Evolutionary conservation across 1,140 invertebrate species (phyloP).

Genomic region (Magallana ariakensis): DNA sequence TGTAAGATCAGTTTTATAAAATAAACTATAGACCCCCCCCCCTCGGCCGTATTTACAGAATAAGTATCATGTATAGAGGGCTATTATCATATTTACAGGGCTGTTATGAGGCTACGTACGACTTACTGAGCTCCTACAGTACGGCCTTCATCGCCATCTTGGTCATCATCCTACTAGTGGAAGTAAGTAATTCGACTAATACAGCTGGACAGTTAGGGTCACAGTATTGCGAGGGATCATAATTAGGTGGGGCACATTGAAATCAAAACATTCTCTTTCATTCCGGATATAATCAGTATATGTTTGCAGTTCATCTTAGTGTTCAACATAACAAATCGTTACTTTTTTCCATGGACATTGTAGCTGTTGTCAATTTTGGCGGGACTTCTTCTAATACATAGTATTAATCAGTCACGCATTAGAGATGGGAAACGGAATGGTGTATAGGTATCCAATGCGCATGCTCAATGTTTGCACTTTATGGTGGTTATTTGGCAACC

Average conservation of each 20-base stretch:
- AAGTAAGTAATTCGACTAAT: conserved; percentile 18
- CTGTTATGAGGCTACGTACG: conserved; percentile 48
- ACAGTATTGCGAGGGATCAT: too few species aligned
- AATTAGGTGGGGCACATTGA: too few species aligned
- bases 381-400: conserved; percentile 9
- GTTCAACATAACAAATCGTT: too few species aligned
- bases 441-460: not conserved
- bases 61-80: too few species aligned
- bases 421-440: not conserved
- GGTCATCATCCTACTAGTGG: conserved; percentile 38
- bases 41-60: too few species aligned
- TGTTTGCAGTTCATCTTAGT: too few species aligned
- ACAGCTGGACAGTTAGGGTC: too few species aligned
- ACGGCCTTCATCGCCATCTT: conserved; percentile 40
- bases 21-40: too few species aligned
- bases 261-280: too few species aligned
- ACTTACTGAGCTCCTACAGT: conserved; percentile 42
- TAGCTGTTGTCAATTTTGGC: conserved; percentile 30
- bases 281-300: too few species aligned
- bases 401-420: not conserved
- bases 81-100: conserved; percentile 32
- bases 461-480: not conserved
- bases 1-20: too few species aligned
- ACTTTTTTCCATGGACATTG: not conserved
- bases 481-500: too few species aligned